These are phyloP conservation scores for Herpailurus yagouaroundi DNA, from an alignment of 2,113 vertebrate species.

Conservation along the genomic window DNA sequence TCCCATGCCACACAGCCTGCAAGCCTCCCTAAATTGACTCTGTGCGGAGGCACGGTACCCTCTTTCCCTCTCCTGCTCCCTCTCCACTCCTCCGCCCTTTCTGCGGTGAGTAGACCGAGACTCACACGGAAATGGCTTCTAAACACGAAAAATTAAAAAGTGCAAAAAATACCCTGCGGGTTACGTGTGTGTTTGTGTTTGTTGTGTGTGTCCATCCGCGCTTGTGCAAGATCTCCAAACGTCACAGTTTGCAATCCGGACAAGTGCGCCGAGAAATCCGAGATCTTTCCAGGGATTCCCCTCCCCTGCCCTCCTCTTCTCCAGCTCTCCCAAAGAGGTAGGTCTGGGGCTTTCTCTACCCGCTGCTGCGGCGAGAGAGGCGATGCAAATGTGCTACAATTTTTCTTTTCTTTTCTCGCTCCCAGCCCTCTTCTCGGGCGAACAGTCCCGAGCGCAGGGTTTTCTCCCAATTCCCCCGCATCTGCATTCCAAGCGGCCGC, in stretches of 20 bases:
- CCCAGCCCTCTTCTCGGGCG: not conserved
- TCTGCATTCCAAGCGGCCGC: not conserved
- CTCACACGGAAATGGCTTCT: not conserved
- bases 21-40: not conserved
- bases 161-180: not conserved
- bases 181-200: not conserved
- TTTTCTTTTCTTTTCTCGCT: not conserved
- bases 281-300: conserved; percentile 56
- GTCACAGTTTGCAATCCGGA: conserved; percentile 45
- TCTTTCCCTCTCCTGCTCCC: not conserved
- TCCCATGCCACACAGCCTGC: not conserved
- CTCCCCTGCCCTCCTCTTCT: not conserved
- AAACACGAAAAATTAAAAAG: not conserved
- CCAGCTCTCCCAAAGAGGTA: not conserved
- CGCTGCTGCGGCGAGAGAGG: not conserved
- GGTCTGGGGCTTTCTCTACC: conserved; percentile 2
- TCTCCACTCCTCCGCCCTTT: not conserved
- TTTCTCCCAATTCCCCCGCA: not conserved
- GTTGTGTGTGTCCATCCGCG: conserved; percentile 63
- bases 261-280: conserved; percentile 28
- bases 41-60: not conserved
- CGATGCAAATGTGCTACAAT: not conserved
- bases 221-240: conserved; percentile 62
- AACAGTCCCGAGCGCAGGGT: conserved; percentile 43
- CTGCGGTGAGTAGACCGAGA: not conserved